These are phyloP conservation scores for Lepidonotus clava DNA, from an alignment of 2,888 invertebrate genomes.

Conservation along the genomic window DNA sequence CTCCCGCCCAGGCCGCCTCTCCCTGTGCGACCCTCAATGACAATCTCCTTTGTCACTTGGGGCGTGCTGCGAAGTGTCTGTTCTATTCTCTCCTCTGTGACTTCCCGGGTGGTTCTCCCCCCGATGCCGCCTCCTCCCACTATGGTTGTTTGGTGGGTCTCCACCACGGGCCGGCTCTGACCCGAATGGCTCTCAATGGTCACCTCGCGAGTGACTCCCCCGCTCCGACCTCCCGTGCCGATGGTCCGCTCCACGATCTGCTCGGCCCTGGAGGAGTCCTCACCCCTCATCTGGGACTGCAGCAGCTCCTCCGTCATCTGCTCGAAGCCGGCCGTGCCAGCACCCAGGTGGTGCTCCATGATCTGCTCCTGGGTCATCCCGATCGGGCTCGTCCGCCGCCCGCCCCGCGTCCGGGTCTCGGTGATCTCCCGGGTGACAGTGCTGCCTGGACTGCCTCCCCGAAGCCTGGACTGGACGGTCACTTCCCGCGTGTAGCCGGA, in stretches of 20 bases:
- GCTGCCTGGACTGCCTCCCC: slow-evolving; percentile 17
- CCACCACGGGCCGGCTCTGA: background rate
- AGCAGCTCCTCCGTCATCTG: background rate
- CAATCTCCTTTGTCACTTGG: background rate
- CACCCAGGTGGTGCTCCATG: slow-evolving; percentile 10
- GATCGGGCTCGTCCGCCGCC: background rate
- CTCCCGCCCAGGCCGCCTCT: background rate
- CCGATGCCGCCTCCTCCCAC: background rate
- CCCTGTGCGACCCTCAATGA: background rate
- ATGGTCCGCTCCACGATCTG: background rate
- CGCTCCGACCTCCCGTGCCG: background rate
- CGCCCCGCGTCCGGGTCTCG: background rate
- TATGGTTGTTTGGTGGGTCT: background rate
- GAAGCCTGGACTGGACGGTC: background rate
- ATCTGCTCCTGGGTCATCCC: slow-evolving; percentile 37
- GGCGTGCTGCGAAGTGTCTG: background rate
- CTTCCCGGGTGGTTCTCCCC: slow-evolving; percentile 3
- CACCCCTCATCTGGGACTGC: background rate
- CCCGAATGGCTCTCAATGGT: slow-evolving; percentile 13
- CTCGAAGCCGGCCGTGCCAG: background rate
- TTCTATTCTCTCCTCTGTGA: background rate
- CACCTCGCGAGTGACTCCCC: background rate
- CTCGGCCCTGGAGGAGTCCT: background rate
- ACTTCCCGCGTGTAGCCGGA: slow-evolving; percentile 9
- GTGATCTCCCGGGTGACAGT: background rate